Evolutionary conservation across 2,113 vertebrate species (phyloP), one percentile per base, ranked within the genome.

Genomic region (Notiomystis cincta): DNA sequence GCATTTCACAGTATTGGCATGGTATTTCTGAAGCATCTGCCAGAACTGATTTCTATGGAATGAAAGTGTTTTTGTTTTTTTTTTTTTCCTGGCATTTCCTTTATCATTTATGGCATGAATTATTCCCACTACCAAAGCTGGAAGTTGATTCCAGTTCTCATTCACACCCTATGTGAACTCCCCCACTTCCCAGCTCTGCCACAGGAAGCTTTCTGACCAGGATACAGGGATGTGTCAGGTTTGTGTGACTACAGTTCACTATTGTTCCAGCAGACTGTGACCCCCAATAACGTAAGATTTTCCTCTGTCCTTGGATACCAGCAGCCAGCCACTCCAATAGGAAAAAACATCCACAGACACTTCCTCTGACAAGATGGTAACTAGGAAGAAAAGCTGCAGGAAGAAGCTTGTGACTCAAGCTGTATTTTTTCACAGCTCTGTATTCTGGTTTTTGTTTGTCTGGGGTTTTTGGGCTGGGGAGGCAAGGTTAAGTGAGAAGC

Each of bases 231-330:
- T 84, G 70, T 87, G 44, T 91, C 95, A 84, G 48, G 78, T 84
- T 31, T 91, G 79, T 85, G 95, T 91, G 79, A 81, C 95, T 94
- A 40, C 91, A 96, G 92, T 37, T 95, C 78, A 67, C 80, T 70
- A 92, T 93, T 92, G 93, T 95, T 95, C 72, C 38, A 76, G 84
- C 76, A 22, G 64, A 76, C 13, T 94, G 37, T 40, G 90, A 95
- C 89, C 96, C 92, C 91, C 48, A 83, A 15, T 75, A 96, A 90
- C 65, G 60, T 93, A 73, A 92, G 79, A 73, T 91, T 94, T 96
- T 96, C 97, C 96, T 97, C 89, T 97, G 97, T 93, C 97, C 97
- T 97, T 95, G 95, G 85, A 97, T 93, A 91, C 58, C 80, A 94
- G 95, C 82, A 86, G 75, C 65, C 47, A 16, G 47, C 69, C 87